Percentiles rank a stretch among this genome's conserved stretches.
Evolutionary conservation across 2,797 vertebrate genomes (phyloP).

Genomic region (Parauchenoglanis punctatus): DNA sequence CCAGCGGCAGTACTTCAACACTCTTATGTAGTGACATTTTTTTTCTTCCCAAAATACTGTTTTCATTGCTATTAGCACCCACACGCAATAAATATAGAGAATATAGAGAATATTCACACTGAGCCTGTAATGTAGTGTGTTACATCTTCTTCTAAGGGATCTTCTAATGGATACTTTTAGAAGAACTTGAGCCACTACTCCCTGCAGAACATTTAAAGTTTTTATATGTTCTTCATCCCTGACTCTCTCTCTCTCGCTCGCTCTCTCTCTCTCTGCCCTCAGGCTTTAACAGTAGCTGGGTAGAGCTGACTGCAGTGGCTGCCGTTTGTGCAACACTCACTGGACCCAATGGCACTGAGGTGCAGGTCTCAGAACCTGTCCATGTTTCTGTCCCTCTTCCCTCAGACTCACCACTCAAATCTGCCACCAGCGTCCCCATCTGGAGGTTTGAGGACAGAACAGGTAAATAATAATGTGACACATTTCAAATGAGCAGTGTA

Average conservation of each 20-base stretch:
- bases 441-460: slow-evolving; percentile 80
- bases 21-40: background rate
- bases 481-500: background rate
- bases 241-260: background rate
- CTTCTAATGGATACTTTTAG: background rate
- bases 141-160: too few species aligned
- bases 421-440: slow-evolving; percentile 75
- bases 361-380: slow-evolving; percentile 80
- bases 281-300: slow-evolving; percentile 77
- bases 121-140: background rate
- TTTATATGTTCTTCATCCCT: background rate
- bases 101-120: background rate
- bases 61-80: background rate
- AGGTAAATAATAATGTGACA: slow-evolving; percentile 65
- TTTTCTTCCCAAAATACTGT: background rate
- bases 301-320: slow-evolving; percentile 79
- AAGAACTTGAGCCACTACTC: background rate
- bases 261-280: background rate
- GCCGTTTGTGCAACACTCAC: slow-evolving; percentile 80
- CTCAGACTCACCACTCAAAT: slow-evolving; percentile 68
- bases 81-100: background rate
- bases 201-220: background rate
- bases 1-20: too few species aligned
- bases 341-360: slow-evolving; percentile 77
- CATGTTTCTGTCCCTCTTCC: slow-evolving; percentile 81